Percentiles rank a stretch among this genome's conserved stretches.
Conservation (phyloP, 2,113 vertebrate genomes). For the Piliocolobus tephrosceles region DNA sequence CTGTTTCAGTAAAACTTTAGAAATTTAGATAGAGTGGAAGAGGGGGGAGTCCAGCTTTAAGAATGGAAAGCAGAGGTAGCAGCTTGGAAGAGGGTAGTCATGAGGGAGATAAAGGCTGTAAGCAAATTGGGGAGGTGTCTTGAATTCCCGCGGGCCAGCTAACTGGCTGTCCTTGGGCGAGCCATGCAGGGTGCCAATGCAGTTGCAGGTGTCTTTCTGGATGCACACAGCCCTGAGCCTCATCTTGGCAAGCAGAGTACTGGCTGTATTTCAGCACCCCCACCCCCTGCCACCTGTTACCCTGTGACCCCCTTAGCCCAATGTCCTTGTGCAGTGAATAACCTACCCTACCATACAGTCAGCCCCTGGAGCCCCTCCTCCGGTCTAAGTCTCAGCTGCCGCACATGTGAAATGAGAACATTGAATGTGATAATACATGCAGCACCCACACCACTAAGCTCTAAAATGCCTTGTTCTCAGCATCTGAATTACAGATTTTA, state of each 20-base stretch:
- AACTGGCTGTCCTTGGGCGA: background rate
- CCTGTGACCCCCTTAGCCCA: background rate
- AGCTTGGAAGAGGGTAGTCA: background rate
- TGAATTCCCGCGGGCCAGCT: background rate
- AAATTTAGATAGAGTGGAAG: background rate
- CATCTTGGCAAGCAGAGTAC: background rate
- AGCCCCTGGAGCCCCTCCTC: background rate
- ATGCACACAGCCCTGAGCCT: rapidly evolving
- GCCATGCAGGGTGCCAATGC: background rate
- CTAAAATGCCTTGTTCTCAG: slow-evolving; percentile 67
- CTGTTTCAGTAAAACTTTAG: background rate
- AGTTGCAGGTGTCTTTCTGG: too few relatives aligned
- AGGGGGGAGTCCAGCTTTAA: background rate
- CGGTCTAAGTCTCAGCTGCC: background rate
- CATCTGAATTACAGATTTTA: slow-evolving; percentile 75
- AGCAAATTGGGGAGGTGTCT: background rate
- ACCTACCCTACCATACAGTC: background rate
- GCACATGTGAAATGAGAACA: slow-evolving; percentile 14
- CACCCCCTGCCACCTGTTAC: too few relatives aligned
- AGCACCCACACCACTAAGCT: slow-evolving; percentile 63
- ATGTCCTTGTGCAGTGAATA: background rate
- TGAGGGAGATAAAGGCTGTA: background rate
- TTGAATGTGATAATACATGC: background rate
- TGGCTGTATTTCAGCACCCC: background rate
- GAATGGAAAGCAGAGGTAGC: background rate